Evolutionary conservation across 2,888 invertebrate species (phyloP).

Genomic region (Acronicta alni): DNA sequence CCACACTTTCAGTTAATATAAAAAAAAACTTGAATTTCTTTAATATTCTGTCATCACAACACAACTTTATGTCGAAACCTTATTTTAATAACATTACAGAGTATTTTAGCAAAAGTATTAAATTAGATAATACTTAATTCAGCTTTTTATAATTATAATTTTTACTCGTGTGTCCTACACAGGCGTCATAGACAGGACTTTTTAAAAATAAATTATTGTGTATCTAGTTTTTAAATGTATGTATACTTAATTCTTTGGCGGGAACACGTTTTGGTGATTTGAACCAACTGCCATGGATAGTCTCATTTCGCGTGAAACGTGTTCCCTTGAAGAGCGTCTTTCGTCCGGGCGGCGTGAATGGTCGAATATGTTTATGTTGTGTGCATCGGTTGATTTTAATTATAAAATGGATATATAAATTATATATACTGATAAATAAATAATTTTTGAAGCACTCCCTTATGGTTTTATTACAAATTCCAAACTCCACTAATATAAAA

Average conservation of each 20-base stretch:
- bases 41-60: neutral
- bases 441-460: slow-evolving; percentile 87
- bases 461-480: slow-evolving; percentile 69
- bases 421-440: slow-evolving; percentile 89
- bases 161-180: slow-evolving; percentile 42
- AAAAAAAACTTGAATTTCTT: neutral
- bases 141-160: slow-evolving; percentile 66
- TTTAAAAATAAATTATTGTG: slow-evolving; percentile 65
- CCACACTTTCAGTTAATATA: slow-evolving; percentile 1
- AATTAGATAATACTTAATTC: slow-evolving; percentile 69
- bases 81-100: slow-evolving; percentile 57
- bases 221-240: slow-evolving; percentile 62
- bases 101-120: slow-evolving; percentile 80
- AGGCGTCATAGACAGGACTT: slow-evolving; percentile 52
- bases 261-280: slow-evolving; percentile 44
- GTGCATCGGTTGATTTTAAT: slow-evolving; percentile 86
- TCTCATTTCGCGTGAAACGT: slow-evolving; percentile 58
- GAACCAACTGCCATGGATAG: slow-evolving; percentile 69
- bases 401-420: slow-evolving; percentile 88
- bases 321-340: slow-evolving; percentile 55
- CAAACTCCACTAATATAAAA: too few species aligned
- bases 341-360: slow-evolving; percentile 65
- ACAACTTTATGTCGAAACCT: slow-evolving; percentile 59
- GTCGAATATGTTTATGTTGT: slow-evolving; percentile 76
- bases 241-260: slow-evolving; percentile 62